Conservation (phyloP, 1,140 invertebrate genomes). For the Drosophila miranda region DNA sequence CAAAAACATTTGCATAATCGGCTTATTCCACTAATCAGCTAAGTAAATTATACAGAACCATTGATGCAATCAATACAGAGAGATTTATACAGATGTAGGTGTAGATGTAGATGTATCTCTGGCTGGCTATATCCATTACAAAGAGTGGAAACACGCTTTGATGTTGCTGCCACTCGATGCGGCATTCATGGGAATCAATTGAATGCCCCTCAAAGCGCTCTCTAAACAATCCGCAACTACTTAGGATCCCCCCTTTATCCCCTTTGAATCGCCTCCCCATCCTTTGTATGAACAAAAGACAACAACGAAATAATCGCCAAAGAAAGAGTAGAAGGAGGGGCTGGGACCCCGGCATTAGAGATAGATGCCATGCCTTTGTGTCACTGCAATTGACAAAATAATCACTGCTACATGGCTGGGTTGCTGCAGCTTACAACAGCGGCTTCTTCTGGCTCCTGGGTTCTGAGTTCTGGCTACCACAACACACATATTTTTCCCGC, state of each 20-base stretch:
- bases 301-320: constrained; percentile 68
- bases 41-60: constrained; percentile 49
- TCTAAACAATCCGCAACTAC: constrained; percentile 62
- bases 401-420: constrained; percentile 70
- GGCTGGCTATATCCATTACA: constrained; percentile 15
- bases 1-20: constrained; percentile 58
- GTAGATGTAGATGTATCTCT: no score
- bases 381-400: constrained; percentile 80
- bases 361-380: constrained; percentile 80
- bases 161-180: constrained; percentile 45
- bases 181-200: constrained; percentile 56
- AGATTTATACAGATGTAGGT: no score
- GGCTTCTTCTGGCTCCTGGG: constrained; percentile 40
- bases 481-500: constrained; percentile 75
- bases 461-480: constrained; percentile 29
- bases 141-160: constrained; percentile 32
- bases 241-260: constrained; percentile 35
- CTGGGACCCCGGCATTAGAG: constrained; percentile 58
- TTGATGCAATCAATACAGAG: not conserved
- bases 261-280: not conserved
- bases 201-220: constrained; percentile 49
- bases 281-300: constrained; percentile 52
- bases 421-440: constrained; percentile 46
- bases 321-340: constrained; percentile 9
- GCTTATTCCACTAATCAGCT: constrained; percentile 67